phyloP scores from a whole-genome alignment of 2,797 vertebrate genomes.

The Danio choprae region DNA sequence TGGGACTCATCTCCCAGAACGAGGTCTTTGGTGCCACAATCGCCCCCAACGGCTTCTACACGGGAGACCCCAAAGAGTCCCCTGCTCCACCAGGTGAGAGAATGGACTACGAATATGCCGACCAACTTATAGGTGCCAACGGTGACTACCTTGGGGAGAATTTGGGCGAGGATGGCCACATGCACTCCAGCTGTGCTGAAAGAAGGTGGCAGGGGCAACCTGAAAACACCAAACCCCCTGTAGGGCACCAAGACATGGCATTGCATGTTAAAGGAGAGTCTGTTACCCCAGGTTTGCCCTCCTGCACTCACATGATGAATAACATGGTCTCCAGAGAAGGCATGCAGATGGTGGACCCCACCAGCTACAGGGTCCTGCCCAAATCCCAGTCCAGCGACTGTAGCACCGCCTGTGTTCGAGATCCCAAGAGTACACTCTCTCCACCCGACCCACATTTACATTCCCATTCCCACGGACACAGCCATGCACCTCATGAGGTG shows the following conservation, averaged over 20 bases:
- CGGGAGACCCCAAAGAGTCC: constrained; percentile 81
- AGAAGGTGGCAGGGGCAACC: constrained; percentile 82
- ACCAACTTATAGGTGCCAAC: constrained; percentile 82
- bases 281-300: constrained; percentile 73
- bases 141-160: constrained; percentile 81
- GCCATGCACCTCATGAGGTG: constrained; percentile 41
- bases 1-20: constrained; percentile 94
- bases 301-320: constrained; percentile 74
- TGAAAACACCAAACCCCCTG: constrained; percentile 71
- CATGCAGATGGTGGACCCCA: constrained; percentile 88
- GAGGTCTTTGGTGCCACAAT: constrained; percentile 95
- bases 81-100: constrained; percentile 77
- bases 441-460: constrained; percentile 70
- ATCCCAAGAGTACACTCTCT: constrained; percentile 66
- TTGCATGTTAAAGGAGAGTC: constrained; percentile 80
- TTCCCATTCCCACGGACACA: constrained; percentile 68
- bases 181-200: constrained; percentile 89
- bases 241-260: constrained; percentile 64
- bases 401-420: constrained; percentile 77
- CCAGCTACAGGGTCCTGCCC: constrained; percentile 57
- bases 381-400: constrained; percentile 70
- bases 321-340: constrained; percentile 70
- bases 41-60: constrained; percentile 90
- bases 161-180: constrained; percentile 80
- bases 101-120: constrained; percentile 80